Evolutionary conservation across 35 echinoderm and acorn worm genomes (phyloP).

Genomic region (Holothuria glaberrima): DNA sequence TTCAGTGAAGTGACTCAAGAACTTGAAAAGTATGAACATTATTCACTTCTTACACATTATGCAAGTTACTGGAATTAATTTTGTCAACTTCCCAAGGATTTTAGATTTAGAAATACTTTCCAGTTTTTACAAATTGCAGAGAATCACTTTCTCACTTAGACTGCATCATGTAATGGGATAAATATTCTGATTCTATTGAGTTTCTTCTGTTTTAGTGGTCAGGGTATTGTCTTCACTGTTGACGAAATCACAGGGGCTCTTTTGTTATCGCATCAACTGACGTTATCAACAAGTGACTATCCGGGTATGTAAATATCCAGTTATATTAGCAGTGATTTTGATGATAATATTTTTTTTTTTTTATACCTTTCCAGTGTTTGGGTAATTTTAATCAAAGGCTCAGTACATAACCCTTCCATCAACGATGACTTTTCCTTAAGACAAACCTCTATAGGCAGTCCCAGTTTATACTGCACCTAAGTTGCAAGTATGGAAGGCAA

Average conservation of each 20-base stretch:
- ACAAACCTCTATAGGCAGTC: too few relatives aligned
- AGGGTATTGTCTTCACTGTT: slow-evolving; percentile 94
- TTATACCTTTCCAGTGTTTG: too few relatives aligned
- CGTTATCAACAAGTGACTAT: slow-evolving; percentile 91
- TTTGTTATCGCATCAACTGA: slow-evolving; percentile 86
- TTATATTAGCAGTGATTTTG: too few relatives aligned
- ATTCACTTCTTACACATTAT: too few relatives aligned
- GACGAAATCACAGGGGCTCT: slow-evolving; percentile 97
- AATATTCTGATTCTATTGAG: not conserved
- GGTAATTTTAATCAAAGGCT: too few relatives aligned
- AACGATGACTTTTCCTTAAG: too few relatives aligned
- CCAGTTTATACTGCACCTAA: too few relatives aligned
- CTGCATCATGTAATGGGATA: not conserved
- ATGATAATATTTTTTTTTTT: too few relatives aligned
- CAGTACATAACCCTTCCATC: too few relatives aligned
- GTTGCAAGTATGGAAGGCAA: too few relatives aligned
- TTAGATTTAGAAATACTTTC: not conserved
- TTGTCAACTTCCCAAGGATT: not conserved
- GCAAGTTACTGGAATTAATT: not conserved
- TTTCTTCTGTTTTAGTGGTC: slow-evolving; percentile 76
- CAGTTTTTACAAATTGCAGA: not conserved
- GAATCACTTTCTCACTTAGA: not conserved
- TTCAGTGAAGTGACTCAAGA: too few relatives aligned
- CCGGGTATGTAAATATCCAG: slow-evolving; percentile 71
- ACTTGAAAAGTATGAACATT: too few relatives aligned